Evolutionary conservation across 2,113 vertebrate species (phyloP).

Genomic region (Rhea pennata): DNA sequence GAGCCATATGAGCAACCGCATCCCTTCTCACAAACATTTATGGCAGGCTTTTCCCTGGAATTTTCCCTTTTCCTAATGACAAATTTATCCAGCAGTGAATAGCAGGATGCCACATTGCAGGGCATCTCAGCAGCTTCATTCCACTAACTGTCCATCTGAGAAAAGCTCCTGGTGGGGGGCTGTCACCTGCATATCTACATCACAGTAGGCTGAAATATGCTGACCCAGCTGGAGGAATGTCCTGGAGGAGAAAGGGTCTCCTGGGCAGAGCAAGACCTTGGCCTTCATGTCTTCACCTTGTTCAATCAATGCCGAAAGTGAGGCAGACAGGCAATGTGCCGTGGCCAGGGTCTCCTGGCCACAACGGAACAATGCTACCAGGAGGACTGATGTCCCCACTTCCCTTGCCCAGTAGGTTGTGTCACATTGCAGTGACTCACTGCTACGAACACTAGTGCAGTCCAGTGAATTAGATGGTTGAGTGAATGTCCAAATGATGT

Average conservation of each 20-base stretch:
- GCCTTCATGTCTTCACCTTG: background rate
- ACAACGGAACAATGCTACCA: background rate
- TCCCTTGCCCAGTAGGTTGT: background rate
- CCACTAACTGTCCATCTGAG: background rate
- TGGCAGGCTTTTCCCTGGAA: too few species aligned
- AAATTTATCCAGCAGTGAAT: background rate
- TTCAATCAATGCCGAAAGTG: background rate
- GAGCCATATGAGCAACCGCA: background rate
- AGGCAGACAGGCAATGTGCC: background rate
- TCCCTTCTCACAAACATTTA: background rate
- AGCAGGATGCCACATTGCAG: background rate
- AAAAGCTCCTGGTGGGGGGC: fast-evolving
- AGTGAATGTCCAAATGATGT: background rate
- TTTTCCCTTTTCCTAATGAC: background rate
- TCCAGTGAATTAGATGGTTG: background rate
- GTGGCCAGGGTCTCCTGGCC: fast-evolving
- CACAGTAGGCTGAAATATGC: background rate
- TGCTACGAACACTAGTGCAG: background rate
- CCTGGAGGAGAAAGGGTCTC: background rate
- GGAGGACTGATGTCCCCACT: background rate
- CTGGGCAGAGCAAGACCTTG: background rate
- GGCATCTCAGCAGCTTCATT: background rate
- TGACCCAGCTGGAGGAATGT: background rate
- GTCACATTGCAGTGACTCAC: background rate
- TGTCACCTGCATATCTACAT: background rate